Evolutionary conservation across 2,797 vertebrate genomes (phyloP).

Genomic region (Adelosebastes latens): DNA sequence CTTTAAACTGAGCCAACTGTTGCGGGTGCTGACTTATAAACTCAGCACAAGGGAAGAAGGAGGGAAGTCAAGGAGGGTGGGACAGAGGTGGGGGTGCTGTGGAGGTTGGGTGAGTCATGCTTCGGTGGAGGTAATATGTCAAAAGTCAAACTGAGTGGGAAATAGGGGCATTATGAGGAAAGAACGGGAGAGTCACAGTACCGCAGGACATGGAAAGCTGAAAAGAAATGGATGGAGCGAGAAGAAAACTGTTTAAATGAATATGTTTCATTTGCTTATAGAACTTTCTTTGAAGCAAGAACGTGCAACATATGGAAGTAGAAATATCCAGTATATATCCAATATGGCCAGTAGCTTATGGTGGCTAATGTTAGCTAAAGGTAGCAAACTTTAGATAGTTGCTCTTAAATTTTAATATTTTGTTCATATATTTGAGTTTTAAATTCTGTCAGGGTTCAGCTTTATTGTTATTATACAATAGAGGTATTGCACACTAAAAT

Average conservation of each 20-base stretch:
- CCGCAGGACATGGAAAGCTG: not conserved
- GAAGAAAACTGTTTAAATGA: not conserved
- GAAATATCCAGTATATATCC: too few species aligned
- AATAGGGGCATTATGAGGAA: conserved; percentile 12
- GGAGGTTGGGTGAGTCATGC: conserved; percentile 59
- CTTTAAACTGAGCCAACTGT: conserved; percentile 41
- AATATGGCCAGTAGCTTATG: not conserved
- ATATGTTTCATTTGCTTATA: not conserved
- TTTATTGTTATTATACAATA: not conserved
- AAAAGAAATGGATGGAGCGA: not conserved
- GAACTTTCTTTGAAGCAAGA: not conserved
- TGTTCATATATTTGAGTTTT: not conserved
- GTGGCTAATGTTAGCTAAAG: not conserved
- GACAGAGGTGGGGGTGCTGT: conserved; percentile 17
- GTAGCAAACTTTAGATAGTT: not conserved
- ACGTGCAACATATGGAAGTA: not conserved
- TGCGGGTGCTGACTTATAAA: conserved; percentile 64
- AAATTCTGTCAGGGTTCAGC: not conserved
- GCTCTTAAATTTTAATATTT: not conserved
- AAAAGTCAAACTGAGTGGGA: conserved; percentile 48
- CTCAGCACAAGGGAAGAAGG: conserved; percentile 32
- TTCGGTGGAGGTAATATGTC: conserved; percentile 59
- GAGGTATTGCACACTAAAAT: not conserved
- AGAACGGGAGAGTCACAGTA: not conserved
- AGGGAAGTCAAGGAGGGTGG: conserved; percentile 46